Conservation (phyloP, 2,113 vertebrate genomes). For the Arenaria interpres region DNA sequence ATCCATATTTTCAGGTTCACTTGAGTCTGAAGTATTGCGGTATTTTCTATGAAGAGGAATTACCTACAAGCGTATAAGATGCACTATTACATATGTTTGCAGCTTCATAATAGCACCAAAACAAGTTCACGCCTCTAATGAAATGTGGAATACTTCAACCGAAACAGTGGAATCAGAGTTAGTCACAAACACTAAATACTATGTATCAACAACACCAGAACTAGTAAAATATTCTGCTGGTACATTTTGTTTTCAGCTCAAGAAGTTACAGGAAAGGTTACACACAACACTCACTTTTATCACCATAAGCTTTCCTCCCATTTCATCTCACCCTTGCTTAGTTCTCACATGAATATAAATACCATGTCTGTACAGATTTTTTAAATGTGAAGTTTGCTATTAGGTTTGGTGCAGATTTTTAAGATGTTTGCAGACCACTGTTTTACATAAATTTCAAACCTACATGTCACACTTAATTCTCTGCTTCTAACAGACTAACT, state of each 20-base stretch:
- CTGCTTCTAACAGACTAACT: not conserved
- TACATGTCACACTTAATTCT: not conserved
- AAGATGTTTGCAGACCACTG: not conserved
- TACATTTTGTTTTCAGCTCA: not conserved
- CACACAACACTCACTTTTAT: not conserved
- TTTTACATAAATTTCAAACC: not conserved
- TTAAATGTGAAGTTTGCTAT: not conserved
- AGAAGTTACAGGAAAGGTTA: not conserved
- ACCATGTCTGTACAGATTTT: accelerated
- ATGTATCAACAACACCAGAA: not conserved
- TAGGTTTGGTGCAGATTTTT: not conserved
- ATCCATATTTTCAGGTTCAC: not conserved
- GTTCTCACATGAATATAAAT: not conserved
- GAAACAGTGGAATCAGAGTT: accelerated
- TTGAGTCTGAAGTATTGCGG: not conserved
- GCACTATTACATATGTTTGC: not conserved
- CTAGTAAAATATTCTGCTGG: not conserved
- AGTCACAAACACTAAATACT: not conserved
- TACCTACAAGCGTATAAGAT: not conserved
- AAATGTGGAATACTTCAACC: not conserved
- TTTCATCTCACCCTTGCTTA: not conserved
- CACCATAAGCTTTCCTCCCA: not conserved
- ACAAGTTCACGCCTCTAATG: not conserved
- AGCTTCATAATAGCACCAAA: not conserved
- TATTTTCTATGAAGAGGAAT: not conserved